These are phyloP conservation scores for Trichogramma evanescens DNA, from an alignment of 2,888 invertebrate genomes.

Conservation along the genomic window DNA sequence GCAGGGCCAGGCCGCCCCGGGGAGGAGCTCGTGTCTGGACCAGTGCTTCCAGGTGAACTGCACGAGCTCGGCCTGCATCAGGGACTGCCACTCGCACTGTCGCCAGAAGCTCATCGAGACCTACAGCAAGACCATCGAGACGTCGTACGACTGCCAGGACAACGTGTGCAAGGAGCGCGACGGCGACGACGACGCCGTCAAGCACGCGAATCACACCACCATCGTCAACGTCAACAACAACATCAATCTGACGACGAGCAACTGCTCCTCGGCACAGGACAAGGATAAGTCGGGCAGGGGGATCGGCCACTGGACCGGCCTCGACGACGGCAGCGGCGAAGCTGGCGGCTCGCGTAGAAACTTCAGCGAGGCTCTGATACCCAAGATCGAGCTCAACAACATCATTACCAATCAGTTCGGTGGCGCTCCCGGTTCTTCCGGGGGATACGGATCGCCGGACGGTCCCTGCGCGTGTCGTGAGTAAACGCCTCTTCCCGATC, in stretches of 20 bases:
- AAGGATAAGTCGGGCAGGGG: background rate
- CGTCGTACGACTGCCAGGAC: slow-evolving; percentile 27
- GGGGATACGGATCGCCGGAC: background rate
- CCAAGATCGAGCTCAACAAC: slow-evolving; percentile 27
- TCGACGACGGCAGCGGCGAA: background rate
- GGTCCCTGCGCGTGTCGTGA: slow-evolving; percentile 18
- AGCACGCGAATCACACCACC: slow-evolving; percentile 33
- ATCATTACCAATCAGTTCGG: slow-evolving; percentile 20
- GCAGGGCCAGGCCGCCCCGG: background rate
- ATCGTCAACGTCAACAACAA: slow-evolving; percentile 34
- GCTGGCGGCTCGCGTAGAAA: background rate
- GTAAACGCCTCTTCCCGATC: no score
- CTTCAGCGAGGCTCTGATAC: slow-evolving; percentile 1
- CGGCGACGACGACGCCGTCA: slow-evolving; percentile 1
- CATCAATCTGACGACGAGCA: slow-evolving; percentile 1
- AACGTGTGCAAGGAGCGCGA: slow-evolving; percentile 21
- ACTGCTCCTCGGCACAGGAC: background rate
- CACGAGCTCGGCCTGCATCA: slow-evolving; percentile 27
- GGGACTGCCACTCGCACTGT: slow-evolving; percentile 35
- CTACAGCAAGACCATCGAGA: slow-evolving; percentile 31
- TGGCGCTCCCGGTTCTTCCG: background rate
- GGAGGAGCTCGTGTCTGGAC: slow-evolving; percentile 24
- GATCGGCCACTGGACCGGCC: background rate
- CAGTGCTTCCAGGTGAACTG: slow-evolving; percentile 30
- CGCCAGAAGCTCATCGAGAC: slow-evolving; percentile 31